Evolutionary conservation across 1,140 invertebrate species (phyloP).

Genomic region (Mycetomoellerius zeteki): DNA sequence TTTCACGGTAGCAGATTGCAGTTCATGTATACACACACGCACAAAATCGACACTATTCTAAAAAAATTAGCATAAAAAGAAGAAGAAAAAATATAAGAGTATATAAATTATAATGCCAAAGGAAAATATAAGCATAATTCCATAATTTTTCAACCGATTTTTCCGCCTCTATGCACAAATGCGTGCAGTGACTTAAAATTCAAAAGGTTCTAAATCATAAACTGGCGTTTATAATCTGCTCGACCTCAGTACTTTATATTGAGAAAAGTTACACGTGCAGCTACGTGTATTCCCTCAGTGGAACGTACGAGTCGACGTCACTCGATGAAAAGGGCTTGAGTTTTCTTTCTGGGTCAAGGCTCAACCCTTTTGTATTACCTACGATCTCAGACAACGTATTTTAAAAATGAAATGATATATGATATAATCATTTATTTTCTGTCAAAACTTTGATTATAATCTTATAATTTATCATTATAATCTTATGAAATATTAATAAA

Average conservation of each 20-base stretch:
- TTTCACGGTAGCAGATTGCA: too few relatives aligned
- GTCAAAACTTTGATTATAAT: background rate
- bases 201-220: constrained; percentile 4
- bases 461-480: background rate
- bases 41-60: too few relatives aligned
- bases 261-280: constrained; percentile 40
- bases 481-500: constrained; percentile 23
- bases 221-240: constrained; percentile 23
- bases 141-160: background rate
- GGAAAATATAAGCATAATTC: too few relatives aligned
- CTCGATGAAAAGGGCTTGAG: constrained; percentile 47
- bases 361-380: constrained; percentile 33
- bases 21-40: too few relatives aligned
- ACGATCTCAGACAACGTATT: background rate
- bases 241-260: constrained; percentile 17
- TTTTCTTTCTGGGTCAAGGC: constrained; percentile 56
- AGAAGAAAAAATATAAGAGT: too few relatives aligned
- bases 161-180: background rate
- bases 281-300: constrained; percentile 40
- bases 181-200: background rate
- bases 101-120: too few relatives aligned
- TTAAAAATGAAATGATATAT: constrained; percentile 42
- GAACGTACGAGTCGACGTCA: constrained; percentile 51
- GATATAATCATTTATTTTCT: background rate
- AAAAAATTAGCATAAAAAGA: too few relatives aligned